Percentiles rank a stretch among this genome's conserved stretches.
phyloP scores from a whole-genome alignment of 2,113 vertebrate genomes.

The Sylvietta virens region DNA sequence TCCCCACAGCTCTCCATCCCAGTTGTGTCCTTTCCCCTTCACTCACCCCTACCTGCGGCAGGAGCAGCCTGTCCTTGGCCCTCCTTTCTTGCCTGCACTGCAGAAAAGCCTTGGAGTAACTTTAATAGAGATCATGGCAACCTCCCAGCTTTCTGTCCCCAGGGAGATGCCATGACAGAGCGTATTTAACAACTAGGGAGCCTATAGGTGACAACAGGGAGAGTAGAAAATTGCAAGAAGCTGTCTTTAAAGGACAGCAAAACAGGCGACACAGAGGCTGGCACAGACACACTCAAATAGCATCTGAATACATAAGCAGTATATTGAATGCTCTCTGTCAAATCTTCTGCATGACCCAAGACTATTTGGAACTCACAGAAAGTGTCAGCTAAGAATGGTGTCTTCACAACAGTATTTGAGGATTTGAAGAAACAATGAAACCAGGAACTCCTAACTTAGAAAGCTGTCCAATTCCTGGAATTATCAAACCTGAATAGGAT shows the following conservation, averaged over 20 bases:
- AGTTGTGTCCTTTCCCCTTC: background rate
- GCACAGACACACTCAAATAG: background rate
- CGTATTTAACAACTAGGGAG: background rate
- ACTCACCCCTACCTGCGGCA: rapidly evolving
- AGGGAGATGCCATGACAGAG: background rate
- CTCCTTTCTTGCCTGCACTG: background rate
- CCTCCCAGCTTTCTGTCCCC: background rate
- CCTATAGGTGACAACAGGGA: background rate
- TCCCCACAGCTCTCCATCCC: background rate
- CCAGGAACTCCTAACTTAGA: background rate
- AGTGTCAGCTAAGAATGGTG: background rate
- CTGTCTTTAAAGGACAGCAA: background rate
- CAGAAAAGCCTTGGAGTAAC: background rate
- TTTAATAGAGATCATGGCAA: background rate
- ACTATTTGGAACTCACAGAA: background rate
- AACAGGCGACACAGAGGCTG: background rate
- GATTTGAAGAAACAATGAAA: background rate
- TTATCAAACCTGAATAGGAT: background rate
- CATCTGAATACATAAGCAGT: background rate
- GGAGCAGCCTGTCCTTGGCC: background rate
- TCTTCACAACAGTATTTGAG: background rate
- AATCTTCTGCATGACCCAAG: background rate
- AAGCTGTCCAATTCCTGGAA: background rate
- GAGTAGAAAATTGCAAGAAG: background rate
- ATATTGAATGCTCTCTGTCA: background rate